These are phyloP conservation scores for Romanogobio albipinnatus DNA, from an alignment of 2,113 vertebrate species.

Conservation along the genomic window DNA sequence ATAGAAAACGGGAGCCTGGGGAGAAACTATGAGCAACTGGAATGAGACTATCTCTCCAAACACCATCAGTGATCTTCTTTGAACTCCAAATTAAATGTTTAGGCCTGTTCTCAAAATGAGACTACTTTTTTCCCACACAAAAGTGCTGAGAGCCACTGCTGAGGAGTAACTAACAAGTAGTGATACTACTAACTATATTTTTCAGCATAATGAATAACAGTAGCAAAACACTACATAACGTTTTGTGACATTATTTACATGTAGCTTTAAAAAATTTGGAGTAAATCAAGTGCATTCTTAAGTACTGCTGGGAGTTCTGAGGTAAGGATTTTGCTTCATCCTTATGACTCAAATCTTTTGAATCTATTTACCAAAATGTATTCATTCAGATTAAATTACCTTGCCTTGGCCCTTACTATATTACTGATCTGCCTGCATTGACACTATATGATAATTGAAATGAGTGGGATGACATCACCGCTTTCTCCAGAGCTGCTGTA, in stretches of 20 bases:
- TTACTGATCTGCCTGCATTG: too few species aligned
- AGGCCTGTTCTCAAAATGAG: conserved; percentile 11
- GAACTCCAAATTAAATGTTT: conserved; percentile 33
- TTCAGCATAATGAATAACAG: background rate
- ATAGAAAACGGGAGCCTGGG: conserved; percentile 1
- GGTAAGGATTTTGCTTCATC: background rate
- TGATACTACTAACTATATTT: background rate
- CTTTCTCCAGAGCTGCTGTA: too few species aligned
- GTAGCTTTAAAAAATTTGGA: background rate
- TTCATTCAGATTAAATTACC: background rate
- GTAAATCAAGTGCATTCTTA: too few species aligned
- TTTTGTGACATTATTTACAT: background rate
- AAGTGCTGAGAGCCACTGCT: background rate
- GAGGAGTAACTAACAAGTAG: background rate
- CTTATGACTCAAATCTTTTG: background rate
- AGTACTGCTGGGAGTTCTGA: background rate
- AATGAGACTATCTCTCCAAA: conserved; percentile 19
- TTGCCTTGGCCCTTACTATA: too few species aligned
- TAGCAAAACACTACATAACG: background rate
- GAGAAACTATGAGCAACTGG: background rate
- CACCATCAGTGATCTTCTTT: conserved; percentile 16
- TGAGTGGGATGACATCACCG: too few species aligned
- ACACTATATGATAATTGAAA: too few species aligned
- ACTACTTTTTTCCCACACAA: conserved; percentile 31
- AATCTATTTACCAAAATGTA: background rate